Percentiles rank a stretch among this genome's conserved stretches.
phyloP scores from a whole-genome alignment of 2,113 vertebrate genomes.

The Podilymbus podiceps region DNA sequence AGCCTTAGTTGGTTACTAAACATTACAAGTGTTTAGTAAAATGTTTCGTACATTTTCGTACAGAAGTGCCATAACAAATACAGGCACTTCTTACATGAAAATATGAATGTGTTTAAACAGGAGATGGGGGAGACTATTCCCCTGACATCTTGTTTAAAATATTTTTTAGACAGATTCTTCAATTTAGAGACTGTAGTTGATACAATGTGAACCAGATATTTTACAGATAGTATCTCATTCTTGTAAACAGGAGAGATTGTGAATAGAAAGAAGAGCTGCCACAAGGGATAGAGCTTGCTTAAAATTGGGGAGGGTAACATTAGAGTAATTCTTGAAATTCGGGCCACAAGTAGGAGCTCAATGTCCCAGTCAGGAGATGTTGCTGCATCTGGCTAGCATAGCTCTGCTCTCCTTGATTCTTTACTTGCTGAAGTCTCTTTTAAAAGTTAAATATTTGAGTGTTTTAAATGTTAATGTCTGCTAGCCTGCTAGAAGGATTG shows the following conservation, averaged over 20 bases:
- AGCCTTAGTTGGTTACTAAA: not conserved
- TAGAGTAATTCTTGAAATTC: not conserved
- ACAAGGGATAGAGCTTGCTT: not conserved
- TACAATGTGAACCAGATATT: not conserved
- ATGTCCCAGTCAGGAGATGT: not conserved
- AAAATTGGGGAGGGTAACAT: not conserved
- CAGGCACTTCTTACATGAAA: not conserved
- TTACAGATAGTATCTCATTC: not conserved
- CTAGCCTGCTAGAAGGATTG: not conserved
- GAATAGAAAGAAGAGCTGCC: not conserved
- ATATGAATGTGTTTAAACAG: not conserved
- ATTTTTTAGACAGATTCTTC: not conserved
- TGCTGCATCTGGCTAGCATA: not conserved
- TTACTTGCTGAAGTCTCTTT: not conserved
- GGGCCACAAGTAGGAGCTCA: not conserved
- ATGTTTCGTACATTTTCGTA: not conserved
- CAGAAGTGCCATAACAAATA: not conserved
- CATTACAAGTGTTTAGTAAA: not conserved
- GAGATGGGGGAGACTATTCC: not conserved
- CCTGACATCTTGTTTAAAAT: not conserved
- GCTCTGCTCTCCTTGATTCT: not conserved
- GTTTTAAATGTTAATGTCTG: not conserved
- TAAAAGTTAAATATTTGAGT: not conserved
- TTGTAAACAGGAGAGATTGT: not conserved
- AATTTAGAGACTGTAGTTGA: not conserved